These are phyloP conservation scores for Pharmacophagus antenor DNA, from an alignment of 2,888 invertebrate genomes.

Conservation along the genomic window DNA sequence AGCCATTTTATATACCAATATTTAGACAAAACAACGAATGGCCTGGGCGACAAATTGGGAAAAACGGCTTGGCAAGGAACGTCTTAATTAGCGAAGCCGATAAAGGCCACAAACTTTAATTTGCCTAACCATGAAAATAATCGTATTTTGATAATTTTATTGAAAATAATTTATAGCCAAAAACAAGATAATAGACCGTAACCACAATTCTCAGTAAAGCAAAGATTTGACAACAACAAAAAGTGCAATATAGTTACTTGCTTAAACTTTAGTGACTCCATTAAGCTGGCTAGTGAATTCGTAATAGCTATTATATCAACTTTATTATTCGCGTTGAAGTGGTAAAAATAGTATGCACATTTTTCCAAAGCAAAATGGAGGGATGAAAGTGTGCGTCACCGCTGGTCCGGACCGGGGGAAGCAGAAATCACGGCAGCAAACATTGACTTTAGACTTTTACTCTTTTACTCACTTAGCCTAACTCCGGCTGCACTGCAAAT, in stretches of 20 bases:
- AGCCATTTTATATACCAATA: too few relatives aligned
- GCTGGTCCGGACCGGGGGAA: constrained; percentile 58
- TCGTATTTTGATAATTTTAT: not conserved
- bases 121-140: too few relatives aligned
- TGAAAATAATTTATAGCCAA: not conserved
- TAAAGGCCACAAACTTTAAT: too few relatives aligned
- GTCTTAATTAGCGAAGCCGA: too few relatives aligned
- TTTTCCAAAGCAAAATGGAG: constrained; percentile 35
- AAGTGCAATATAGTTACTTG: constrained; percentile 18
- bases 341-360: constrained; percentile 35
- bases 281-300: constrained; percentile 6
- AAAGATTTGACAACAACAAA: constrained; percentile 13
- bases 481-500: constrained; percentile 68
- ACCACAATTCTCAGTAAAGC: not conserved
- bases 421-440: constrained; percentile 77
- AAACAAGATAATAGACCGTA: too few relatives aligned
- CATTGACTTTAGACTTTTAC: constrained; percentile 78
- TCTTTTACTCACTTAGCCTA: constrained; percentile 76
- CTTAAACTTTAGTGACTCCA: constrained; percentile 18
- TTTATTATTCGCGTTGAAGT: constrained; percentile 31
- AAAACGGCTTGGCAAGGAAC: too few relatives aligned
- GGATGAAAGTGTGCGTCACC: constrained; percentile 54
- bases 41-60: too few relatives aligned
- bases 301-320: constrained; percentile 28
- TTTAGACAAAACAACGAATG: too few relatives aligned